These are phyloP conservation scores for Zeus faber DNA, from an alignment of 2,113 vertebrate genomes.

Conservation along the genomic window DNA sequence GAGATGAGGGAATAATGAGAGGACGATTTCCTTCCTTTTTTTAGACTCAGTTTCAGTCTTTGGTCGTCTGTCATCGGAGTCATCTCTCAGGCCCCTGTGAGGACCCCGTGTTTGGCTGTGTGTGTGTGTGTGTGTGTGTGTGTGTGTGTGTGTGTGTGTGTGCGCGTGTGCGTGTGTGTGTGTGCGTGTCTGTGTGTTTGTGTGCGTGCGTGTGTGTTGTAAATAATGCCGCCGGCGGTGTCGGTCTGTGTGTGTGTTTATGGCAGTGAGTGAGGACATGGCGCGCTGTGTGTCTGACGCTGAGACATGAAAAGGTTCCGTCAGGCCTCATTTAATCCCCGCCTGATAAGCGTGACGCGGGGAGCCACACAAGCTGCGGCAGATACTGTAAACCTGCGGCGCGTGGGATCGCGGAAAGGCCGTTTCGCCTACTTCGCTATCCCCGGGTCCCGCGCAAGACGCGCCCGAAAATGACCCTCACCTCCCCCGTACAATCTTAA, in stretches of 20 bases:
- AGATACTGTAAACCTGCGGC: slow-evolving; percentile 54
- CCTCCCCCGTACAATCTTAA: slow-evolving; percentile 55
- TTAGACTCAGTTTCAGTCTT: slow-evolving; percentile 53
- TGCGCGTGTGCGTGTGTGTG: slow-evolving; percentile 27
- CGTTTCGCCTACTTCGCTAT: slow-evolving; percentile 46
- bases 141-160: slow-evolving; percentile 11
- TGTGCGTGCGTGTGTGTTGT: slow-evolving; percentile 34
- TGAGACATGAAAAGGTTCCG: slow-evolving; percentile 64
- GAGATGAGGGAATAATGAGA: slow-evolving; percentile 67
- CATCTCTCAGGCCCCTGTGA: slow-evolving; percentile 59
- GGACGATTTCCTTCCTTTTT: slow-evolving; percentile 72
- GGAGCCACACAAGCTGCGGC: slow-evolving; percentile 45
- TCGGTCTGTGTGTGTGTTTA: slow-evolving; percentile 51
- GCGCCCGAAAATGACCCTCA: slow-evolving; percentile 51
- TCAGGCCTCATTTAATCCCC: slow-evolving; percentile 77
- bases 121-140: slow-evolving; percentile 8
- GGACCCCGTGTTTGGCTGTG: slow-evolving; percentile 26
- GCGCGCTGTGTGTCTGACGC: slow-evolving; percentile 51
- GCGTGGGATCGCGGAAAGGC: slow-evolving; percentile 34
- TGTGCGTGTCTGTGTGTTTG: slow-evolving; percentile 31
- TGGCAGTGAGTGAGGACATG: slow-evolving; percentile 59
- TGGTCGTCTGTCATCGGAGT: slow-evolving; percentile 64
- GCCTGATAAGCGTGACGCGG: slow-evolving; percentile 62
- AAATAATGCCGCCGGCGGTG: slow-evolving; percentile 57
- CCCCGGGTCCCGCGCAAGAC: slow-evolving; percentile 19